Base-by-base conservation (phyloP, 2,113 vertebrate genomes). In the Clinocottus analis region DNA sequence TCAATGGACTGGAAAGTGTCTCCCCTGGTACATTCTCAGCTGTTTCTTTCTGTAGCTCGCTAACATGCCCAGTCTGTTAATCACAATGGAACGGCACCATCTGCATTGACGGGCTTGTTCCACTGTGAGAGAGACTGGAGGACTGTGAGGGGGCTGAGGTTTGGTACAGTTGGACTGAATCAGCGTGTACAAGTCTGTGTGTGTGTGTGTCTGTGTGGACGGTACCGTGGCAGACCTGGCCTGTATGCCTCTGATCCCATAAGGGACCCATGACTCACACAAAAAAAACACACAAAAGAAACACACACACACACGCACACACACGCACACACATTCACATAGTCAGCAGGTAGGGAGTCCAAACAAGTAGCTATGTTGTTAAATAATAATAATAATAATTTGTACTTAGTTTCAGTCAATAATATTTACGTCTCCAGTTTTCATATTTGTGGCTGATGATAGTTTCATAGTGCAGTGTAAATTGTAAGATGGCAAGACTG, bases 31-130 rank as follows among this genome's bases (percentile, higher is more conserved):
- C 88, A 90, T 91, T 91, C 77, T 49, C 91, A 91, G 89, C 87
- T 92, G 92, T 72, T 87, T 82, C 85, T 90, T 76, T 79, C 83
- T 79, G 59, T 45, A 76, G 43, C 37, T 45, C 37, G 41, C 66
- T 49, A 74, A 86, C 83, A 89, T 82, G 75, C 63, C 81, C 82
- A 59, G 79, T 74, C 77, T 77, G 68, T 87, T 89, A 77, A 80
- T 87, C 87, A 88, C 84, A 83, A 89, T 85, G 87, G 85, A 89
- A 81, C 3, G 5, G 17, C 75, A 84, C 58, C 89, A 90, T 90
- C 88, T 84, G 82, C 85, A 73, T 51, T 87, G 89, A 92, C 89
- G 58, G 77, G 62, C 75, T 91, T 91, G 86, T 91, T 93, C 90
- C 90, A 92, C 82, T 88, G 87, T 77, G 35, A 37, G 61, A 73